Base-by-base conservation (phyloP, 2,888 invertebrate species). In the Leucoma salicis region DNA sequence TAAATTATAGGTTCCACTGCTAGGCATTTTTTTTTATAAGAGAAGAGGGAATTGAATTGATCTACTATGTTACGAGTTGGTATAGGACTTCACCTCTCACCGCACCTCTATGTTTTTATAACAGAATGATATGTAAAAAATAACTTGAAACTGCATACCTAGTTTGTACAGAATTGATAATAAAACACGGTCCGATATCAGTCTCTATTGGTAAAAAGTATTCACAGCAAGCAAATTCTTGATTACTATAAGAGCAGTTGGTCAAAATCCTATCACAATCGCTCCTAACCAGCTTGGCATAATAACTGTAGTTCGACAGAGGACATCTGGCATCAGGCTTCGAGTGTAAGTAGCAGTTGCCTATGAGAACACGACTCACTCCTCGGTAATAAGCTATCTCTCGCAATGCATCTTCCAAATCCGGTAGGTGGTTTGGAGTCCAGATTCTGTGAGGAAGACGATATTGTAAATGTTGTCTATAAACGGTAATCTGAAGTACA, bases 341-440 rank as follows among this genome's bases (percentile, higher is more conserved):
- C 4, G 68, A 62, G 1, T 82, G 73, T 0, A 81, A 78, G 10
- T 91, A 90, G 61, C 94, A 94, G 14, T 92, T 85, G 51, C 92
- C 91, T 0, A 93, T 74, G 0, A 94, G 92, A 51, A 91, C 92
- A 68, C 92, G 93, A n/a, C 92, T 90, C 2, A 91, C 78, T 1
- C 94, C 94, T 3, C 92, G 91, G 64, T 92, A 95, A 70, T 91
- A 95, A 0, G 92, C 92, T 27, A 94, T 90, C 67, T 95, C 94
- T 62, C 91, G 92, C 0, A 95, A 78, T 0, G 93, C 91, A 62
- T 94, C 94, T 64, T 95, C 94, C 15, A 95, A 71, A 46, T 94
- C 94, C 42, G 92, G 89, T 49, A 93, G 92, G 53, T 94, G 94
- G 2, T 91, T 90, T 10, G 89, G 83, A 1, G 94, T 92, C 91